These are phyloP conservation scores for Belonocnema kinseyi DNA, from an alignment of 1,140 invertebrate species.

Conservation along the genomic window DNA sequence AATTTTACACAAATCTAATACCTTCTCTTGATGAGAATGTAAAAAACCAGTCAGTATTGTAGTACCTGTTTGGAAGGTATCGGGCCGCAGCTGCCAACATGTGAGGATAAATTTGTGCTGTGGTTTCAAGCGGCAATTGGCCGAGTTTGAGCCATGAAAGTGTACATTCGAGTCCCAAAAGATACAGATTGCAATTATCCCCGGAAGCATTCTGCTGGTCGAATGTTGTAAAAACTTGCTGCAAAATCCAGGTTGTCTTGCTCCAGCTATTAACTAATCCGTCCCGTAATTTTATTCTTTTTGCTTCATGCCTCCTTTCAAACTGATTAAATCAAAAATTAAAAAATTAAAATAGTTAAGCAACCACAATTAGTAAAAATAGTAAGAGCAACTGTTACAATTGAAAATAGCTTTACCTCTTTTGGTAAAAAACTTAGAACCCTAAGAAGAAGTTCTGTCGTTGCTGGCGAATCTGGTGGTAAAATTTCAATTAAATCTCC, in stretches of 20 bases:
- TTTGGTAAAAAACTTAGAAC: constrained; percentile 87
- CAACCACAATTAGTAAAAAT: background rate
- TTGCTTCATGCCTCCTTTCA: constrained; percentile 52
- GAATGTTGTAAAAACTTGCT: constrained; percentile 65
- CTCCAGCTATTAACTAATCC: constrained; percentile 59
- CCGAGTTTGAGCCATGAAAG: constrained; percentile 66
- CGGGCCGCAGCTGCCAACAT: constrained; percentile 64
- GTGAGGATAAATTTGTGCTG: constrained; percentile 63
- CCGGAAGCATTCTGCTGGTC: constrained; percentile 50
- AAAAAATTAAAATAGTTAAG: too few relatives aligned
- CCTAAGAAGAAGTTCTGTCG: constrained; percentile 60
- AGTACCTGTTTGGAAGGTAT: constrained; percentile 64
- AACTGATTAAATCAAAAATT: constrained; percentile 55
- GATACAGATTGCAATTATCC: constrained; percentile 54
- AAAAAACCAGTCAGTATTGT: background rate
- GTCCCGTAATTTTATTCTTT: constrained; percentile 46
- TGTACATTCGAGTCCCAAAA: constrained; percentile 63
- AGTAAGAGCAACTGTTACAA: background rate
- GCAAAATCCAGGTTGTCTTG: constrained; percentile 64
- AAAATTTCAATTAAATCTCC: constrained; percentile 66
- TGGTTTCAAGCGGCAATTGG: constrained; percentile 63
- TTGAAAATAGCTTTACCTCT: constrained; percentile 79
- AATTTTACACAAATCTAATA: too few relatives aligned
- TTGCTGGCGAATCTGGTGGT: constrained; percentile 59
- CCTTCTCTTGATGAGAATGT: too few relatives aligned